phyloP scores from a whole-genome alignment of 2,797 vertebrate species.

The Margarornis squamiger region DNA sequence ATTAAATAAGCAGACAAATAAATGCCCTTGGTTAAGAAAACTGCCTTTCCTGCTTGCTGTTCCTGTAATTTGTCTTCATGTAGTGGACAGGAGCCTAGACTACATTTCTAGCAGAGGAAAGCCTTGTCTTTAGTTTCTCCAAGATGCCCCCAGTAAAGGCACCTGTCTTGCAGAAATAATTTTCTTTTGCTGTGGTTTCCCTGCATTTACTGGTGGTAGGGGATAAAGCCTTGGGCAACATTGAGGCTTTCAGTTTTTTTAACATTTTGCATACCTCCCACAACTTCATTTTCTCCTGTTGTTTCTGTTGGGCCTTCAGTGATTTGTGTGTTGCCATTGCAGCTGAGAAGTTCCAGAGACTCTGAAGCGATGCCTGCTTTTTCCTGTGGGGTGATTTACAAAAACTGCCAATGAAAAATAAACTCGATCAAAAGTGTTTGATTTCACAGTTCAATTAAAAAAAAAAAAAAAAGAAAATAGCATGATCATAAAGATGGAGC shows the following conservation, averaged over 20 bases:
- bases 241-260: background rate
- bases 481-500: background rate
- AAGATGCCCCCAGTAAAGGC: background rate
- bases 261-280: background rate
- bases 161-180: background rate
- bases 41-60: background rate
- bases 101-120: background rate
- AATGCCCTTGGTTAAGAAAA: background rate
- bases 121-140: background rate
- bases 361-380: background rate
- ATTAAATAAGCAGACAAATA: background rate
- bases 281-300: background rate
- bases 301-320: background rate
- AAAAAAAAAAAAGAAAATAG: background rate
- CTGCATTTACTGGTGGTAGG: background rate
- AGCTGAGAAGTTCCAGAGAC: background rate
- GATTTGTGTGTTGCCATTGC: background rate
- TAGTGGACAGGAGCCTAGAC: background rate
- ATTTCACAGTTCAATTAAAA: background rate
- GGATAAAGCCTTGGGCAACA: background rate
- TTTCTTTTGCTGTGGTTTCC: background rate
- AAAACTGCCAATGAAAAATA: background rate
- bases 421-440: background rate
- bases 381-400: background rate
- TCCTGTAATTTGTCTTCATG: background rate